Evolutionary conservation across 2,888 invertebrate species (phyloP), one percentile per base, ranked within the genome.

Genomic region (Cataglyphis altisquamis): DNA sequence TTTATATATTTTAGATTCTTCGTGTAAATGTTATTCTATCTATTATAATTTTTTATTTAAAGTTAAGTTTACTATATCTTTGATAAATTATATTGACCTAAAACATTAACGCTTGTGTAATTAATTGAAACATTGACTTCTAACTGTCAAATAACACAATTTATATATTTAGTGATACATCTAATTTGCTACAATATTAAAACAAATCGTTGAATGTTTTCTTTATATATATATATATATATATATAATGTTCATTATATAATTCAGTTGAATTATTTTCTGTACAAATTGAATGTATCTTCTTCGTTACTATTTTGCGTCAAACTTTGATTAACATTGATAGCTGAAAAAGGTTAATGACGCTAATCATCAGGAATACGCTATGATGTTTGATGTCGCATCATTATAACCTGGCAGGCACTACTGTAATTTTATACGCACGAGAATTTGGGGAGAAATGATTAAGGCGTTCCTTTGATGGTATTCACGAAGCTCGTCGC

Each of bases 391-490:
- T 75, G 85, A 83, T 70, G 82, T 82, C 45, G 82, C 77, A 84
- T 87, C 84, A 82, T 89, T 85, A 89, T 57, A 45, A 55, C 68
- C 52, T 55, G 78, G 57, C 62, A 73, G 85, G 84, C 87, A 89
- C 89, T 89, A 89, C 82, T 63, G 86, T 88, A 89, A 88, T 88
- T 87, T 89, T 83, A 84, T 45, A 73, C 84, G 81, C 81, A 84
- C 89, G 87, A 86, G 73, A 88, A 83, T 81, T 75, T 64, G 15
- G 74, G 73, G 32, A 68, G 87, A 88, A 89, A 89, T 89, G 86
- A 88, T 88, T 87, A 89, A 86, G 83, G 67, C 81, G 52, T 63
- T 57, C 64, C 63, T 81, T 81, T 81, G 81, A 81, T 60, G 81
- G 81, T 64, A 52, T 75, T 74, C 81, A 81, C 57, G 63, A 81